phyloP scores from a whole-genome alignment of 1,140 invertebrate species.

The Epicauta chinensis region DNA sequence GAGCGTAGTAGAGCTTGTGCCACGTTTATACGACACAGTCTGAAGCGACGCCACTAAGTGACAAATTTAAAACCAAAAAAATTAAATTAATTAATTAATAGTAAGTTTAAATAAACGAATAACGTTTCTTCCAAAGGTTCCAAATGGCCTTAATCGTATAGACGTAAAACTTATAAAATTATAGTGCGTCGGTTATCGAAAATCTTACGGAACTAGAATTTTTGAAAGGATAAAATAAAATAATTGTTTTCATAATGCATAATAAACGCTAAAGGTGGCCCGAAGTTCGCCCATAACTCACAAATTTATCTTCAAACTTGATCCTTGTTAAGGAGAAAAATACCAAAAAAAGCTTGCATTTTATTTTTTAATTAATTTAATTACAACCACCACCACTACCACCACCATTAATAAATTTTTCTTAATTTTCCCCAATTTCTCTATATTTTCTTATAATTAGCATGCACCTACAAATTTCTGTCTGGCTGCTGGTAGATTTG shows the following conservation, averaged over 20 bases:
- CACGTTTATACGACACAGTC: constrained; percentile 44
- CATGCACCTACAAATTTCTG: constrained; percentile 30
- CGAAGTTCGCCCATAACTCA: constrained; percentile 20
- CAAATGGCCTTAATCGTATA: constrained; percentile 31
- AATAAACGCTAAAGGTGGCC: constrained; percentile 25
- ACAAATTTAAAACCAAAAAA: no score
- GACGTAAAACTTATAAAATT: neutral
- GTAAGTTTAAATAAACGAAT: no score
- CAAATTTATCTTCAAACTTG: neutral
- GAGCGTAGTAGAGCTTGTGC: constrained; percentile 49
- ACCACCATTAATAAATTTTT: no score
- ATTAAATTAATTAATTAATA: no score
- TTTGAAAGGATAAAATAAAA: neutral
- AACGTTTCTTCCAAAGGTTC: constrained; percentile 29
- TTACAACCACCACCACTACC: no score
- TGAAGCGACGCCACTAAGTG: constrained; percentile 35
- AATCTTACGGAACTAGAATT: neutral
- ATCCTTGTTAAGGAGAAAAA: constrained; percentile 1
- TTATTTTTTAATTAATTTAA: no score
- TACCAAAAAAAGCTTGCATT: neutral
- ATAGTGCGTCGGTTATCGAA: neutral
- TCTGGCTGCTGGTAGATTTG: constrained; percentile 22
- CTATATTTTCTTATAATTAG: constrained; percentile 6
- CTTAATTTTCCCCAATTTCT: neutral
- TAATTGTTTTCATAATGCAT: neutral